Evolutionary conservation across 1,140 invertebrate species (phyloP).

Genomic region (Ips typographus): DNA sequence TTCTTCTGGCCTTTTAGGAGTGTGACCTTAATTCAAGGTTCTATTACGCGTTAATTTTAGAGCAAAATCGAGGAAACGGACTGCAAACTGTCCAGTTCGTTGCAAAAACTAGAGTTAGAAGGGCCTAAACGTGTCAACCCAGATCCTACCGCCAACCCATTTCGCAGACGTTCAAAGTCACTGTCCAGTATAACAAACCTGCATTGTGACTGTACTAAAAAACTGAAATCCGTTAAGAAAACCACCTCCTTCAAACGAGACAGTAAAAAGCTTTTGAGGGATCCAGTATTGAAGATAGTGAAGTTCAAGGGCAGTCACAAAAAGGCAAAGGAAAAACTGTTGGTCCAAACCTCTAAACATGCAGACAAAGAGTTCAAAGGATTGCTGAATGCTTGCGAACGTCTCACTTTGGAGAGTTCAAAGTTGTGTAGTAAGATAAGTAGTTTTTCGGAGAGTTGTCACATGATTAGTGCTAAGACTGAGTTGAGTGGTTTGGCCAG

Average conservation of each 20-base stretch:
- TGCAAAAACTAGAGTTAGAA: conserved; percentile 49
- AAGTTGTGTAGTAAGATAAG: conserved; percentile 45
- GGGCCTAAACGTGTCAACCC: conserved; percentile 25
- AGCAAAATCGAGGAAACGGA: conserved; percentile 48
- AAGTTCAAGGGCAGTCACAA: conserved; percentile 38
- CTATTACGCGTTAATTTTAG: conserved; percentile 33
- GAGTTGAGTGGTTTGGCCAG: conserved; percentile 36
- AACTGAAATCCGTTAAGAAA: conserved; percentile 42
- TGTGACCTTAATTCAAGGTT: conserved; percentile 20
- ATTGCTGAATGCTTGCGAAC: conserved; percentile 48
- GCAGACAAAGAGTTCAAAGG: conserved; percentile 48
- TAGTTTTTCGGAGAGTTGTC: conserved; percentile 23
- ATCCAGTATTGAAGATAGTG: conserved; percentile 47
- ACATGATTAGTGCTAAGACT: conserved; percentile 18
- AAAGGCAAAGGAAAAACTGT: conserved; percentile 36
- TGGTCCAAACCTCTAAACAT: conserved; percentile 41
- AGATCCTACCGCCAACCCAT: conserved; percentile 42
- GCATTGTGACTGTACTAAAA: conserved; percentile 44
- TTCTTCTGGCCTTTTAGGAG: not conserved
- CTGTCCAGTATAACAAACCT: conserved; percentile 48
- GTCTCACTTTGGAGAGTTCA: conserved; percentile 43
- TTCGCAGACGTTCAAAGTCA: conserved; percentile 48
- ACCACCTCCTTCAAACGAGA: conserved; percentile 48
- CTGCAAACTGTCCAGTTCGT: conserved; percentile 37
- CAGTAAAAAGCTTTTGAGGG: conserved; percentile 43